These are phyloP conservation scores for Antennarius striatus DNA, from an alignment of 2,113 vertebrate species.

Conservation along the genomic window DNA sequence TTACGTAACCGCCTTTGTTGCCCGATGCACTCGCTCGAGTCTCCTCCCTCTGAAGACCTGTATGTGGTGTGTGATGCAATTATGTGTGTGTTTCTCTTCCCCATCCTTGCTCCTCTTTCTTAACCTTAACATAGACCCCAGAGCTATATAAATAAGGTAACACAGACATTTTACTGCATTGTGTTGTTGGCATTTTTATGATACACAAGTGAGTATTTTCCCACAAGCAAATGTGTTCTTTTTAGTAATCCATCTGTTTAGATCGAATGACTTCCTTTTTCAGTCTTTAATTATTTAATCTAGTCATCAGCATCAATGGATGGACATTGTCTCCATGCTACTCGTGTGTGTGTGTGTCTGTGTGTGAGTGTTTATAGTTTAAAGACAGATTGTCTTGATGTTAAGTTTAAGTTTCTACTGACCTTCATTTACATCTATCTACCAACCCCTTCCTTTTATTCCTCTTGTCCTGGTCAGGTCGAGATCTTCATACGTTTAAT, in stretches of 20 bases:
- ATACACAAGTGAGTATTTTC: conserved; percentile 44
- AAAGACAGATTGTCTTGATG: neutral
- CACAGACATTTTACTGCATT: conserved; percentile 3
- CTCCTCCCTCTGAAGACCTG: conserved; percentile 39
- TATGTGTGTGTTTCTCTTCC: conserved; percentile 20
- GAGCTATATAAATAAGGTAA: conserved; percentile 16
- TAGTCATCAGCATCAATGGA: neutral
- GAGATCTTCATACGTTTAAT: too few species aligned
- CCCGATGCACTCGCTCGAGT: conserved; percentile 35
- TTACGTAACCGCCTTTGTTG: conserved; percentile 61
- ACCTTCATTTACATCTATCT: too few species aligned
- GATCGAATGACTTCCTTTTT: conserved; percentile 22
- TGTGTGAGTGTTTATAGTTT: neutral
- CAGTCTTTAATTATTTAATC: conserved; percentile 33
- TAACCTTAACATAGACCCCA: conserved; percentile 27
- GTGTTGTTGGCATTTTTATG: conserved; percentile 15
- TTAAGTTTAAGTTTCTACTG: too few species aligned
- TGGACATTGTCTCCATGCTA: too few species aligned
- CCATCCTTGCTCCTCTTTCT: neutral
- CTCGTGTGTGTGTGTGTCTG: neutral
- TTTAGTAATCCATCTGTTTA: conserved; percentile 41
- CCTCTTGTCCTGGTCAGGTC: too few species aligned
- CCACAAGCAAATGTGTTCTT: conserved; percentile 17
- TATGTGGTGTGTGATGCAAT: conserved; percentile 37
- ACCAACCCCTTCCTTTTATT: too few species aligned